phyloP scores from a whole-genome alignment of 2,797 vertebrate genomes.

The Mormyrus hasselquistii region DNA sequence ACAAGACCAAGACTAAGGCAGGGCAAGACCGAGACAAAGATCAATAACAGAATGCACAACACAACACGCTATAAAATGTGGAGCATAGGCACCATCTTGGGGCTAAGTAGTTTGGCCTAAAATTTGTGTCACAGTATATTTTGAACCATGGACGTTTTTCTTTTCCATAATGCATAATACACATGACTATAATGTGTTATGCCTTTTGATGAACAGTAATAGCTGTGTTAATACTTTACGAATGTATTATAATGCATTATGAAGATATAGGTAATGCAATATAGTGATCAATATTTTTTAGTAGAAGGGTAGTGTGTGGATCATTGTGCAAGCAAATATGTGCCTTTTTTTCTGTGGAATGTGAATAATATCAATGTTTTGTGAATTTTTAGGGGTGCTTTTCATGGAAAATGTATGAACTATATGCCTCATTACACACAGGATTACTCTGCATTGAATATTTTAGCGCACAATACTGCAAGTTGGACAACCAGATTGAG shows the following conservation, averaged over 20 bases:
- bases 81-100: neutral
- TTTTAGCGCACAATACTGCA: neutral
- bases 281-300: neutral
- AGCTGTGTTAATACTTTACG: neutral
- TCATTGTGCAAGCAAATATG: neutral
- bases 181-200: neutral
- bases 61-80: neutral
- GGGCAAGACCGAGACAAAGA: neutral
- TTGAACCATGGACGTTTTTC: neutral
- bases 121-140: neutral
- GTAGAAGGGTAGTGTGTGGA: neutral
- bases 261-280: neutral
- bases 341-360: neutral
- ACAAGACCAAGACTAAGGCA: neutral
- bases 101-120: neutral
- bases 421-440: neutral
- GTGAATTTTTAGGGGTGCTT: neutral
- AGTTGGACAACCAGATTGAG: neutral
- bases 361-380: neutral
- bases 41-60: neutral
- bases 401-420: neutral
- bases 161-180: neutral
- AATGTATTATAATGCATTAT: neutral
- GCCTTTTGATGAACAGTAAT: neutral
- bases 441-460: neutral